Evolutionary conservation across 2,888 invertebrate genomes (phyloP), one percentile per base, ranked within the genome.

Genomic region (Timema cristinae): DNA sequence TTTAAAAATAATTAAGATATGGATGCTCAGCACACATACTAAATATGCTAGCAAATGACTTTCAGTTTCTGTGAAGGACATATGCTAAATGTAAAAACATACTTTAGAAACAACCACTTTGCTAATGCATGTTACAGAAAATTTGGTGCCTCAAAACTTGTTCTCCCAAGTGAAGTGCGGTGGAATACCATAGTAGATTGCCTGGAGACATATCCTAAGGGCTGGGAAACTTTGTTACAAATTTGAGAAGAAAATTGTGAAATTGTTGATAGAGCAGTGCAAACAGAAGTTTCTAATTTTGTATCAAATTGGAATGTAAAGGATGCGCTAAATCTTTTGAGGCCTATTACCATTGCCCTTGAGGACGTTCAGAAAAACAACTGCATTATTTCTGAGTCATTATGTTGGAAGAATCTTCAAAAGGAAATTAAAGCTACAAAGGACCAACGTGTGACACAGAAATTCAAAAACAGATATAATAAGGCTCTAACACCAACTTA

Each of bases 31-130:
- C 56, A 10, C 56, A 56, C 2, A 2, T 56, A 63, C 48, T 63
- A 63, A 63, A 63, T 63, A 47, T 63, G 63, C 48, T 32, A 15
- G 63, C 47, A 63, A 63, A 63, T 63, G 63, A 63, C 63, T 63
- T 63, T 6, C 32, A 63, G 10, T 10, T 47, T 8, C 47, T 15
- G 32, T 63, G 13, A 16, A 54, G 54, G 4, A n/a, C 54, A 54
- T 63, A 8, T 11, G 32, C 32, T 32, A 32, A 32, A 32, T 32
- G 32, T 32, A 32, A 32, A 32, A 32, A 32, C 32, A 32, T 63
- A 32, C 1, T 63, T 63, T 48, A 63, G 63, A 63, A 15, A 63
- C 63, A 63, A 63, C 63, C 63, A 63, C 63, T 63, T 63, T 63
- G 47, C 63, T 63, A 63, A 56, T 2, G 16, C 63, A 15, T 63